Percentiles rank a stretch among this genome's conserved stretches.
Evolutionary conservation across 35 echinoderm and acorn worm species (phyloP).

Genomic region (Apostichopus californicus): DNA sequence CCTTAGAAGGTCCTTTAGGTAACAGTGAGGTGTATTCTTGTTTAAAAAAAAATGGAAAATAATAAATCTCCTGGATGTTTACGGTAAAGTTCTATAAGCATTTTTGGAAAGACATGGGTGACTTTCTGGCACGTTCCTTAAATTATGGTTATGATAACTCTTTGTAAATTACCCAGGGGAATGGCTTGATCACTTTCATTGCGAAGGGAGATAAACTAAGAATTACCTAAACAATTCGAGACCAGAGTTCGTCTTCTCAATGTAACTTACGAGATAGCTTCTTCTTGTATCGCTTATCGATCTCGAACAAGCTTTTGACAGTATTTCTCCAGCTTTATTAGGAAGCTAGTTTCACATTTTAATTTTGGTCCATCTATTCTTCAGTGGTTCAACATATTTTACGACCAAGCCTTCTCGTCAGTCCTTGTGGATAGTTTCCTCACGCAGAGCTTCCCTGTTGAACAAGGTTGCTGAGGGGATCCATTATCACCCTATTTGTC

Average conservation of each 20-base stretch:
- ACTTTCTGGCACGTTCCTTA: background rate
- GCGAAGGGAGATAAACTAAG: background rate
- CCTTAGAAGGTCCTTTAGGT: background rate
- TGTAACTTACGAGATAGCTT: background rate
- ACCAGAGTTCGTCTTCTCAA: background rate
- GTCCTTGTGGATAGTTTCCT: background rate
- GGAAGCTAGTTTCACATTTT: background rate
- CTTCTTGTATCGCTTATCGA: too few species aligned
- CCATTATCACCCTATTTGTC: too few species aligned
- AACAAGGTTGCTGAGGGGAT: background rate
- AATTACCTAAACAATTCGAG: background rate
- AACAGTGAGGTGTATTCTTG: background rate
- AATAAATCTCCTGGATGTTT: background rate
- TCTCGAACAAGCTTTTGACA: too few species aligned
- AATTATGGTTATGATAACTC: background rate
- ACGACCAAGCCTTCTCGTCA: background rate
- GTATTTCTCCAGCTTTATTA: background rate
- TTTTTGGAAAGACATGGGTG: background rate
- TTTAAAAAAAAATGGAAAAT: background rate
- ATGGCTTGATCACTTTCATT: background rate
- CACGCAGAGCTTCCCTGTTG: background rate
- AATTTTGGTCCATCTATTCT: constrained; percentile 10
- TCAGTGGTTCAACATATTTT: background rate
- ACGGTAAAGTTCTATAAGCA: background rate
- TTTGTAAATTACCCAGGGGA: background rate